phyloP scores from a whole-genome alignment of 1,140 invertebrate species.

The Frieseomelitta varia region DNA sequence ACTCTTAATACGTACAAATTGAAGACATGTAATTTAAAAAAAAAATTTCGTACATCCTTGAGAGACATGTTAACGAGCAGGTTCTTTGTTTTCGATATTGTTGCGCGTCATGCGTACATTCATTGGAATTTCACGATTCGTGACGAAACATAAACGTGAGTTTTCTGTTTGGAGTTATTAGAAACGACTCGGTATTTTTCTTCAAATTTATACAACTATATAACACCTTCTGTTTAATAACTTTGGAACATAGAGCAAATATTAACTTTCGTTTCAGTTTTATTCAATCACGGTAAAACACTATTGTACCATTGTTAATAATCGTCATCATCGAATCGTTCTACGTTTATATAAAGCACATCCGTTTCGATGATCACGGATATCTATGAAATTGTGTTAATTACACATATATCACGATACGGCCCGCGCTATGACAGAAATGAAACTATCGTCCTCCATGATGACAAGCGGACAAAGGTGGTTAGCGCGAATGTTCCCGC shows the following conservation, averaged over 20 bases:
- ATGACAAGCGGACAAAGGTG: conserved; percentile 40
- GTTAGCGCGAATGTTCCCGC: not conserved
- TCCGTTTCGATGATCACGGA: not conserved
- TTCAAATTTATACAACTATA: not conserved
- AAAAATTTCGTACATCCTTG: not conserved
- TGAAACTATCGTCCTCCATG: conserved; percentile 41
- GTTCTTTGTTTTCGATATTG: not conserved
- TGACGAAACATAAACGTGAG: not conserved
- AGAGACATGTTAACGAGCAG: not conserved
- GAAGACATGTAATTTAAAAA: not conserved
- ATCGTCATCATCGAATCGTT: not conserved
- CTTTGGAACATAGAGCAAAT: not conserved
- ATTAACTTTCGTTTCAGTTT: not conserved
- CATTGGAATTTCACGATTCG: not conserved
- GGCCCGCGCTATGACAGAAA: conserved; percentile 26
- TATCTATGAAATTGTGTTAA: conserved; percentile 47
- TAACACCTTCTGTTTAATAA: not conserved
- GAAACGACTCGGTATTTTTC: not conserved
- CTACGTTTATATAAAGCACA: conserved; percentile 4
- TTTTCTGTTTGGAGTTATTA: accelerated
- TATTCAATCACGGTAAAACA: not conserved
- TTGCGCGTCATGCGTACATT: not conserved
- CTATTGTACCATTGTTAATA: not conserved
- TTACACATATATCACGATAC: conserved; percentile 34
- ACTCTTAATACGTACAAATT: not conserved